Percentiles rank a stretch among this genome's conserved stretches.
Evolutionary conservation across 1,140 invertebrate species (phyloP).

Genomic region (Oncopeltus fasciatus): DNA sequence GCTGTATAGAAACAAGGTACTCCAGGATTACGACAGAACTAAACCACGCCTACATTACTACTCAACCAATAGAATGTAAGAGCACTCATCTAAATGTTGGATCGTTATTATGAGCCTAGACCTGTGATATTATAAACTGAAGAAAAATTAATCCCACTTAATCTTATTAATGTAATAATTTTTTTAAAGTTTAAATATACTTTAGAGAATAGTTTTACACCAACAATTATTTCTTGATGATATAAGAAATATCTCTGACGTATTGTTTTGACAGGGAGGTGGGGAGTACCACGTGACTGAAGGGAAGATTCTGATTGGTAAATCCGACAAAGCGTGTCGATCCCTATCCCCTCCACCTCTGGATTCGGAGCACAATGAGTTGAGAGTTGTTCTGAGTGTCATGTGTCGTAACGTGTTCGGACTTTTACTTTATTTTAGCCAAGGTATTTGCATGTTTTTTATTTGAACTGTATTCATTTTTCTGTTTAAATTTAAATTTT

Average conservation of each 20-base stretch:
- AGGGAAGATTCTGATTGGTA: background rate
- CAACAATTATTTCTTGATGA: background rate
- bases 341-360: background rate
- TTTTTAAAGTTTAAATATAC: background rate
- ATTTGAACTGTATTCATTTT: background rate
- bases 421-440: background rate
- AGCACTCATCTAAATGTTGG: background rate
- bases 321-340: background rate
- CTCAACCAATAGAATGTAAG: conserved; percentile 7
- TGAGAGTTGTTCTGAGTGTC: background rate
- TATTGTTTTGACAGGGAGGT: conserved; percentile 8
- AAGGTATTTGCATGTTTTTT: background rate
- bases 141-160: background rate
- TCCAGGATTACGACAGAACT: conserved; percentile 5
- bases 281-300: background rate
- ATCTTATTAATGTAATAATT: background rate
- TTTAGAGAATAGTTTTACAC: background rate
- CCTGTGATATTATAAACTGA: background rate
- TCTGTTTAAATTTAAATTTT: no score
- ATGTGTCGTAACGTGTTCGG: background rate
- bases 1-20: conserved; percentile 11
- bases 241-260: background rate
- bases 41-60: conserved; percentile 10
- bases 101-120: background rate
- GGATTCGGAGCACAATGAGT: background rate